Percentiles rank a stretch among this genome's conserved stretches.
phyloP scores from a whole-genome alignment of 2,888 invertebrate genomes.

The Limnephilus marmoratus region DNA sequence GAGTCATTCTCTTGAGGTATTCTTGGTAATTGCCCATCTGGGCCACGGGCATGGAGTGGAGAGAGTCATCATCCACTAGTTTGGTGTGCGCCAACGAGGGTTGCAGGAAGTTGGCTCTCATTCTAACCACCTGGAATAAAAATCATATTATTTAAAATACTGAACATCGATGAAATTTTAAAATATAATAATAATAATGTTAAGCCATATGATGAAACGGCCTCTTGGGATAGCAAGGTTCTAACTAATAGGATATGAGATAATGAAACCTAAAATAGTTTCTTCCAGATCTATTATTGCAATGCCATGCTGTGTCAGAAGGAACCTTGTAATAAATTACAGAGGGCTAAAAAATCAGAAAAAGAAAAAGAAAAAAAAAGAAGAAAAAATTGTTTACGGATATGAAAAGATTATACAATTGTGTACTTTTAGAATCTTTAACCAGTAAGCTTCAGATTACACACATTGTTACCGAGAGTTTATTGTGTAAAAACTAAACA shows the following conservation, averaged over 20 bases:
- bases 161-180: not conserved
- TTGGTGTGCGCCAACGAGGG: constrained; percentile 85
- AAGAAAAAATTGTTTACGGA: no score
- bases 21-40: constrained; percentile 99
- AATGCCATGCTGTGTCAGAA: not conserved
- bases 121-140: constrained; percentile 83
- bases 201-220: not conserved
- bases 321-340: no score
- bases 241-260: not conserved
- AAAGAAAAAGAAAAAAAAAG: no score
- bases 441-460: no score
- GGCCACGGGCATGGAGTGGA: constrained; percentile 96
- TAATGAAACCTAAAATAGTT: not conserved
- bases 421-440: no score
- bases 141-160: constrained; percentile 5
- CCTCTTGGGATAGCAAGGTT: not conserved
- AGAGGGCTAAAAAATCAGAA: no score
- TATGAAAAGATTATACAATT: no score
- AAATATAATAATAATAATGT: no score
- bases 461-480: no score
- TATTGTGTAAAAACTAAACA: no score
- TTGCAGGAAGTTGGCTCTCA: constrained; percentile 95
- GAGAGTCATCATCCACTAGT: constrained; percentile 91
- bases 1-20: constrained; percentile 95
- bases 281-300: not conserved